phyloP scores from a whole-genome alignment of 2,888 invertebrate species.

The Pyrgus malvae region DNA sequence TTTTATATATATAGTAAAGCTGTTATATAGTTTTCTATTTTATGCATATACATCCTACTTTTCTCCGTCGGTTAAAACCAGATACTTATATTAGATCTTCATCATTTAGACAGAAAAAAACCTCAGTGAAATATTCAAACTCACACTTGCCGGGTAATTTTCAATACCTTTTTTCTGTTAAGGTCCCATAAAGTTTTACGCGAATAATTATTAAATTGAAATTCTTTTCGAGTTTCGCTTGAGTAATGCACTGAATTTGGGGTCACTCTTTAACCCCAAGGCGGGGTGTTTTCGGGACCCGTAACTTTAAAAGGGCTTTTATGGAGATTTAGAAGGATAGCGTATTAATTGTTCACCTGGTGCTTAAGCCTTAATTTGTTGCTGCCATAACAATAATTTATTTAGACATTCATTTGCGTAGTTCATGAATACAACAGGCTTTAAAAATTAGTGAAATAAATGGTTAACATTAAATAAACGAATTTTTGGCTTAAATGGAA shows the following conservation, averaged over 20 bases:
- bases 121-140: too few relatives aligned
- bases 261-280: slow-evolving; percentile 32
- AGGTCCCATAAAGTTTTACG: slow-evolving; percentile 39
- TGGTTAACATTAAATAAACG: too few relatives aligned
- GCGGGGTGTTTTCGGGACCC: slow-evolving; percentile 17
- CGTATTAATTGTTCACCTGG: slow-evolving; percentile 27
- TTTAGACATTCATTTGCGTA: slow-evolving; percentile 11
- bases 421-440: slow-evolving; percentile 8
- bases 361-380: slow-evolving; percentile 22
- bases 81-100: too few relatives aligned
- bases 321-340: slow-evolving; percentile 25
- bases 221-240: slow-evolving; percentile 39
- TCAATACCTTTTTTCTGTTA: slow-evolving; percentile 42
- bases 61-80: too few relatives aligned
- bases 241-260: slow-evolving; percentile 36
- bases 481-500: too few relatives aligned
- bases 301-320: slow-evolving; percentile 25
- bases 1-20: too few relatives aligned
- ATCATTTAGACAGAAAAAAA: too few relatives aligned
- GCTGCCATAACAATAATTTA: slow-evolving; percentile 23
- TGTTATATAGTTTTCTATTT: too few relatives aligned
- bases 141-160: slow-evolving; percentile 30
- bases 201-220: slow-evolving; percentile 50
- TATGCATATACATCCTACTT: too few relatives aligned
- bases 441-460: too few relatives aligned